Evolutionary conservation across 2,888 invertebrate genomes (phyloP), one percentile per base, ranked within the genome.

Genomic region (Saturnia pavonia): DNA sequence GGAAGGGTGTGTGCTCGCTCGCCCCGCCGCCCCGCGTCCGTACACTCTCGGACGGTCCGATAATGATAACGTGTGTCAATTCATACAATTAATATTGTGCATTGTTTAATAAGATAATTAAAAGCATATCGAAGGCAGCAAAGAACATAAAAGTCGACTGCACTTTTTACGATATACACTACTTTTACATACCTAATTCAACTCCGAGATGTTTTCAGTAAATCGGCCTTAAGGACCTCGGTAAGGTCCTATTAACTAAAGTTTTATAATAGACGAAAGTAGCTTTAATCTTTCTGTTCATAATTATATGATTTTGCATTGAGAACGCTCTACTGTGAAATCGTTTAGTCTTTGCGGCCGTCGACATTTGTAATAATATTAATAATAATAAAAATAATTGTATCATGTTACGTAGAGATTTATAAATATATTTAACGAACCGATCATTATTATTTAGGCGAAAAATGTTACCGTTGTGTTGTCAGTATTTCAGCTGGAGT

Each of bases 41-140:
- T n/a, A 6, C 74, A 77, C 69, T 71, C 74, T 76, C 75, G 74
- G 72, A 70, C 74, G 66, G 75, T 77, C 85, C 86, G 81, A 78
- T 80, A 80, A 86, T 84, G 85, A 86, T 86, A 88, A 91, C 88
- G 91, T 88, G 91, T 92, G 93, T 93, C 93, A 93, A 93, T 93
- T 93, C 92, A 90, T 88, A 90, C 86, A 90, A 91, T 91, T 91
- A 90, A 88, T 89, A 90, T 87, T 90, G 89, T 90, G 90, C 91
- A 87, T 91, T 88, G 91, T 91, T 91, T 92, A 91, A 60, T 60
- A 60, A 91, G 90, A 80, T 86, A 86, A 84, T 83, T 85, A 83
- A 85, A 45, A 67, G 25, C 73, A 86, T 85, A 86, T 89, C 43
- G 43, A 43, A 3, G 43, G 43, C 43, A 43, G 1, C 43, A 14